phyloP scores from a whole-genome alignment of 2,797 vertebrate species.

The Decapterus maruadsi region DNA sequence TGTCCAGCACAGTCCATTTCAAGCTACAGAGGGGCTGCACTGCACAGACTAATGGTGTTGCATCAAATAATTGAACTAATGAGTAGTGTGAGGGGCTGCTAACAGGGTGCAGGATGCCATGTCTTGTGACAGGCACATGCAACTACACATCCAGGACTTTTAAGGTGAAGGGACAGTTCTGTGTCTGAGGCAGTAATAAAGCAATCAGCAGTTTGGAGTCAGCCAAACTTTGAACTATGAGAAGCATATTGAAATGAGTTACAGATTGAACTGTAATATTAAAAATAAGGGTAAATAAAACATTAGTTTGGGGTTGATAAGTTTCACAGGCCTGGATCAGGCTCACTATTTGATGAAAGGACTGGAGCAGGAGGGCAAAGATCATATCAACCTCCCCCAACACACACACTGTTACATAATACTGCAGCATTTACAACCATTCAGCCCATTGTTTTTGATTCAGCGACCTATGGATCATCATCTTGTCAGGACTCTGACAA shows the following conservation, averaged over 20 bases:
- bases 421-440: neutral
- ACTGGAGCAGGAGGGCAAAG: constrained; percentile 62
- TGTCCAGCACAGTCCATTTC: neutral
- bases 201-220: neutral
- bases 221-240: neutral
- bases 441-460: neutral
- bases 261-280: neutral
- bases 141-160: constrained; percentile 13
- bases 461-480: neutral
- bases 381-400: constrained; percentile 17
- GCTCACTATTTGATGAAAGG: constrained; percentile 25
- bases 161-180: neutral
- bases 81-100: constrained; percentile 53
- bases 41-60: constrained; percentile 1
- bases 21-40: constrained; percentile 6
- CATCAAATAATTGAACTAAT: constrained; percentile 64
- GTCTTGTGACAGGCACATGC: constrained; percentile 81
- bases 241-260: neutral
- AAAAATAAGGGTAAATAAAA: neutral
- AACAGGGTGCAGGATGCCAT: constrained; percentile 55
- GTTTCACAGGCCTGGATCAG: neutral
- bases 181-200: neutral
- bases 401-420: constrained; percentile 61
- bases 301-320: neutral
- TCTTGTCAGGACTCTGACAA: neutral